Conservation (phyloP, 2,113 vertebrate genomes). For the Rattus norvegicus region DNA sequence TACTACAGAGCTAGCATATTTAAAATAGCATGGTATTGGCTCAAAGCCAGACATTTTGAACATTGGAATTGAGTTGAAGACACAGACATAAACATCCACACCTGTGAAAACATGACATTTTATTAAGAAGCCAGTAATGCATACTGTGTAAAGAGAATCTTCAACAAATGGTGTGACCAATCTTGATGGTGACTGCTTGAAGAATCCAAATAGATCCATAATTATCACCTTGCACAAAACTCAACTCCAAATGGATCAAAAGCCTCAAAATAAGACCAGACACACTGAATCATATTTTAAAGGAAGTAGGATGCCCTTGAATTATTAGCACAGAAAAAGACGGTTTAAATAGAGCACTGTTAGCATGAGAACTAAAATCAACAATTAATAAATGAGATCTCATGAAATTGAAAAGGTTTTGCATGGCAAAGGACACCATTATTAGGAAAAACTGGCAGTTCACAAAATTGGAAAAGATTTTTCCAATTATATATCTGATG, state of each 20-base stretch:
- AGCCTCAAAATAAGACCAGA: not conserved
- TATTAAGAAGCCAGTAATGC: not conserved
- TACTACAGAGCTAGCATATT: not conserved
- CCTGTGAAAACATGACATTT: not conserved
- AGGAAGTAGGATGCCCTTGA: not conserved
- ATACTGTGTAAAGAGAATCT: not conserved
- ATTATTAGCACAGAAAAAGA: not conserved
- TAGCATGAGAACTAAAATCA: not conserved
- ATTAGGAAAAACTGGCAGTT: no score
- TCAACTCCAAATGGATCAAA: not conserved
- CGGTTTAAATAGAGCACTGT: not conserved
- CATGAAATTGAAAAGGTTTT: not conserved
- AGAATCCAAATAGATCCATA: not conserved
- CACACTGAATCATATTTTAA: not conserved
- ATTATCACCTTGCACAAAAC: not conserved
- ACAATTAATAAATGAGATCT: no score
- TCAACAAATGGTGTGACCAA: not conserved
- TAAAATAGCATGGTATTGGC: not conserved
- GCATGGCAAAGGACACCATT: no score
- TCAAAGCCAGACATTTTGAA: not conserved
- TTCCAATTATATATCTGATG: no score
- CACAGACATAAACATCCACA: not conserved
- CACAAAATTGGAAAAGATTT: no score
- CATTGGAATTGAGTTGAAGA: not conserved
- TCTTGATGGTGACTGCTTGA: not conserved